Conservation (phyloP, 2,113 vertebrate species). For the Piliocolobus tephrosceles region DNA sequence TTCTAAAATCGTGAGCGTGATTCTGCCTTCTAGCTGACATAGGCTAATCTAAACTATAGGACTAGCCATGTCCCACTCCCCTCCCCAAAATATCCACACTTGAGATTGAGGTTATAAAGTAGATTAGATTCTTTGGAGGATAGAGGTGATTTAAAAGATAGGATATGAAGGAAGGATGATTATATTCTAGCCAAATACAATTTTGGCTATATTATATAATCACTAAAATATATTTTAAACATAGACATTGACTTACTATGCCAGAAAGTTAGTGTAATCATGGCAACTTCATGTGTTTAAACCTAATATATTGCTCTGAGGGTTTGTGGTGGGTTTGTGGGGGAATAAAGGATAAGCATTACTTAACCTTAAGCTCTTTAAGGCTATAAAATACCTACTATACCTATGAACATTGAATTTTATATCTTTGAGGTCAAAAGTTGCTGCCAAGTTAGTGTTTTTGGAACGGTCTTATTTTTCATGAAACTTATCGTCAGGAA, state of each 20-base stretch:
- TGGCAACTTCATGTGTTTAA: not conserved
- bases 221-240: not conserved
- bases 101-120: not conserved
- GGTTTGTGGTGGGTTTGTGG: not conserved
- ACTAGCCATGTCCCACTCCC: not conserved
- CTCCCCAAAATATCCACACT: not conserved
- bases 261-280: not conserved
- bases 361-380: not conserved
- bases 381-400: not conserved
- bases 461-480: not conserved
- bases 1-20: not conserved
- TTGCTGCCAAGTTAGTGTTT: not conserved
- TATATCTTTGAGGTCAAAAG: not conserved
- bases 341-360: not conserved
- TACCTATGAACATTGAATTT: not conserved
- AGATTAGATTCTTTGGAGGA: not conserved
- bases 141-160: not conserved
- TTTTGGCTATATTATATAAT: not conserved
- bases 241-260: not conserved
- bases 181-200: not conserved
- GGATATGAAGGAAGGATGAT: not conserved
- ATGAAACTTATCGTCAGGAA: not conserved
- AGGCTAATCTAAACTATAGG: not conserved
- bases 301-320: not conserved
- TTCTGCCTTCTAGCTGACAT: not conserved